A percentile compares a stretch with the other conserved stretches of the same genome.
Evolutionary conservation across 2,113 vertebrate genomes (phyloP).

Genomic region (Marmota flaviventris): DNA sequence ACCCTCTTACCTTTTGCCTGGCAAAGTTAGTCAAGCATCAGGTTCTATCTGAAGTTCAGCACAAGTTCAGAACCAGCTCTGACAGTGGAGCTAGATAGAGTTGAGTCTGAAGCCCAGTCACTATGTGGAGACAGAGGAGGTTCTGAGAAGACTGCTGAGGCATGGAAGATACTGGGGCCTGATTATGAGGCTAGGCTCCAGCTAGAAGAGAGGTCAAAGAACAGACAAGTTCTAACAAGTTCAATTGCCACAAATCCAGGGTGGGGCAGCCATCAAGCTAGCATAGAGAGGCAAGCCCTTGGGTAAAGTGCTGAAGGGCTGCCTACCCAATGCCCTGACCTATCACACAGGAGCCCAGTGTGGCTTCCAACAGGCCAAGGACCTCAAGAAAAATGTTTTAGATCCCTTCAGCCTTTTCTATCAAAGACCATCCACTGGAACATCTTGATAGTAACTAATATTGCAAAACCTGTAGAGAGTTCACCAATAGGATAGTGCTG

Average conservation of each 20-base stretch:
- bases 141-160: background rate
- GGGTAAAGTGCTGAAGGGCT: background rate
- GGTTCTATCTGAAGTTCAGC: background rate
- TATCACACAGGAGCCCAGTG: background rate
- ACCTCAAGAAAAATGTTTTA: background rate
- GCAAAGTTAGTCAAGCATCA: background rate
- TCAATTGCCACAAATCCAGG: background rate
- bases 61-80: background rate
- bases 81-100: background rate
- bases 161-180: background rate
- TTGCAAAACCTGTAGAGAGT: constrained; percentile 37
- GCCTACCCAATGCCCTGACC: background rate
- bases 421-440: constrained; percentile 9
- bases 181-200: background rate
- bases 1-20: background rate
- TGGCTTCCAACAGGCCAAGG: background rate
- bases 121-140: background rate
- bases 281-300: background rate
- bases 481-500: background rate
- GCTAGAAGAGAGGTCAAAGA: background rate
- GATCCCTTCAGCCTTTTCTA: background rate
- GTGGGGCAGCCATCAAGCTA: background rate
- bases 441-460: background rate
- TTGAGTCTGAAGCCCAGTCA: background rate
- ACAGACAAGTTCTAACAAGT: constrained; percentile 48